phyloP scores from a whole-genome alignment of 1,140 invertebrate genomes.

The Sesamia nonagrioides region DNA sequence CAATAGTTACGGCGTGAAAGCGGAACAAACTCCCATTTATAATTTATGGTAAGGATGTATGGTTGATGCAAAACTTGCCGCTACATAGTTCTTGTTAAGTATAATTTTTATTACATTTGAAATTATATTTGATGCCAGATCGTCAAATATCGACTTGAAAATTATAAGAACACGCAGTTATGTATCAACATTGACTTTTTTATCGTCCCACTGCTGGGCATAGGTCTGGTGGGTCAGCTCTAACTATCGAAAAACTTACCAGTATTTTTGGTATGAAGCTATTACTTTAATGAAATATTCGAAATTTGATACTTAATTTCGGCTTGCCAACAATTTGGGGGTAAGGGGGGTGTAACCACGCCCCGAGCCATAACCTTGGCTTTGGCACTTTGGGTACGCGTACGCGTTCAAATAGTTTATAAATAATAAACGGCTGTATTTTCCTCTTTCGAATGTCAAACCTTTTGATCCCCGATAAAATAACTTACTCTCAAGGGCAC shows the following conservation, averaged over 20 bases:
- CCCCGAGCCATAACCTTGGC: constrained; percentile 9
- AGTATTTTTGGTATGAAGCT: not conserved
- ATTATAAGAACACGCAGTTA: too few relatives aligned
- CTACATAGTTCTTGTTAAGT: not conserved
- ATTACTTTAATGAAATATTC: constrained; percentile 7
- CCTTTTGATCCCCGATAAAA: not conserved
- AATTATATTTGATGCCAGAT: too few relatives aligned
- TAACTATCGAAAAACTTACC: too few relatives aligned
- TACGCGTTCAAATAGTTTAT: constrained; percentile 10
- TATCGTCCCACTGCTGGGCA: too few relatives aligned
- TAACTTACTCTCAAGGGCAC: not conserved
- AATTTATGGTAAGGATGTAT: too few relatives aligned
- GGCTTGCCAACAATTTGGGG: constrained; percentile 1
- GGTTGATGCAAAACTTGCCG: not conserved
- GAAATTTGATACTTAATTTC: constrained; percentile 11
- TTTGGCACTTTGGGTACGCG: not conserved
- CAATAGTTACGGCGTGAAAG: too few relatives aligned
- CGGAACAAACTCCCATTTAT: too few relatives aligned
- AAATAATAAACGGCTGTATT: constrained; percentile 15
- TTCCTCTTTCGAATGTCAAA: not conserved
- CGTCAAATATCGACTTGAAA: too few relatives aligned
- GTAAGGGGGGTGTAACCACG: constrained; percentile 13
- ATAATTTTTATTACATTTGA: not conserved
- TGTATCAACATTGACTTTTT: too few relatives aligned
- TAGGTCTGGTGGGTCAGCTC: too few relatives aligned